phyloP scores from a whole-genome alignment of 2,888 invertebrate genomes.

The Adineta ricciae region DNA sequence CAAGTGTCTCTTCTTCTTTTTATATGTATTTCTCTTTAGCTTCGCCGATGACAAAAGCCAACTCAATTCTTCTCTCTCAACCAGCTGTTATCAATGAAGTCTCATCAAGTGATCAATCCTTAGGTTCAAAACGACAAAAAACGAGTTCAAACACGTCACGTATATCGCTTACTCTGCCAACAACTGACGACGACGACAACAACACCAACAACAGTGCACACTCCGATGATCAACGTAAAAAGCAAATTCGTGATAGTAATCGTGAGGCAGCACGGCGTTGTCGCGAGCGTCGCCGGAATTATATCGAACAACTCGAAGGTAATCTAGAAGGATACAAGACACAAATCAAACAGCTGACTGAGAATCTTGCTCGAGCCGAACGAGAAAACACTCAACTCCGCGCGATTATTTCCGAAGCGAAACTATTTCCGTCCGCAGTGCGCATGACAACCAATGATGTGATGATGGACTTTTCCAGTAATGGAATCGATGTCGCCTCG shows the following conservation, averaged over 20 bases:
- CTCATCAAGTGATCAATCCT: not conserved
- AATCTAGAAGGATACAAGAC: not conserved
- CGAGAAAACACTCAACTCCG: not conserved
- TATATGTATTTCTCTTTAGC: not conserved
- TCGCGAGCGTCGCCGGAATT: not conserved
- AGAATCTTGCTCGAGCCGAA: not conserved
- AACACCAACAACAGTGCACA: not conserved
- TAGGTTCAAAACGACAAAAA: not conserved
- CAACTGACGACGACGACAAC: not conserved
- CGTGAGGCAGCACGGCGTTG: slow-evolving; percentile 19
- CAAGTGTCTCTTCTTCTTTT: not conserved
- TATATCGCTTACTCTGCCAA: not conserved
- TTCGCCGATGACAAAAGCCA: not conserved
- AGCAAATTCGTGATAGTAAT: slow-evolving; percentile 16
- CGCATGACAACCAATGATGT: not conserved
- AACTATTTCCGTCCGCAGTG: not conserved
- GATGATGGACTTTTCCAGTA: not conserved
- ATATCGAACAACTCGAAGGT: not conserved
- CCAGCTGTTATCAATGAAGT: not conserved
- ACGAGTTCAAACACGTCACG: not conserved
- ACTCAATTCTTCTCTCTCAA: not conserved
- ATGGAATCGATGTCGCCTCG: not conserved
- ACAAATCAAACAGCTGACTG: not conserved
- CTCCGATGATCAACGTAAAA: not conserved
- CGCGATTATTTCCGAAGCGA: not conserved